Evolutionary conservation across 2,888 invertebrate genomes (phyloP).

Genomic region (Pollenia angustigena): DNA sequence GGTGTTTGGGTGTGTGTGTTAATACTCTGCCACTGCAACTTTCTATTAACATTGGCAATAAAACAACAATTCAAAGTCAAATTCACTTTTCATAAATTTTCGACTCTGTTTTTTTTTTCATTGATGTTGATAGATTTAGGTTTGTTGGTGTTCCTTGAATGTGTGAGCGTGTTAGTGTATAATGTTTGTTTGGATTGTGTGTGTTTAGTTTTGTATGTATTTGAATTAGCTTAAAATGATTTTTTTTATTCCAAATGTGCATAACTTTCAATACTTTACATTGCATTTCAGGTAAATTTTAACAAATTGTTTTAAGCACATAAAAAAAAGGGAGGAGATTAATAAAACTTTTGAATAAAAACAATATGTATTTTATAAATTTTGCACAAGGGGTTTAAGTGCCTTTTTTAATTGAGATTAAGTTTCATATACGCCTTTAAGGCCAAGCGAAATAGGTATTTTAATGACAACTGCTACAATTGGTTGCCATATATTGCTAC

Average conservation of each 20-base stretch:
- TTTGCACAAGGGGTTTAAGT: no score
- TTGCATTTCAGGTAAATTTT: not conserved
- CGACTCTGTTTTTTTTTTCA: conserved; percentile 39
- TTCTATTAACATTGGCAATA: conserved; percentile 44
- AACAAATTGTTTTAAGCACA: not conserved
- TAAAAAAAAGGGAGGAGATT: not conserved
- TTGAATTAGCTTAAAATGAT: not conserved
- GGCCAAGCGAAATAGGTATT: no score
- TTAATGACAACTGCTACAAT: no score
- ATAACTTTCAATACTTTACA: conserved; percentile 21
- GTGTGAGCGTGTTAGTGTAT: not conserved
- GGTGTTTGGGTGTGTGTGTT: not conserved
- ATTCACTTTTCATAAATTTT: conserved; percentile 66
- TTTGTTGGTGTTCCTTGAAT: not conserved
- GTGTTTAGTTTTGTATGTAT: conserved; percentile 12
- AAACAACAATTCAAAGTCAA: conserved; percentile 65
- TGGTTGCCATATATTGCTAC: no score
- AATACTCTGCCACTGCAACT: conserved; percentile 17
- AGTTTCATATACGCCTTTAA: no score
- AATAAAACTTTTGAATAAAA: not conserved
- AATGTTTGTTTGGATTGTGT: not conserved
- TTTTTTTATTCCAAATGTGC: not conserved
- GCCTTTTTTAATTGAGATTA: no score
- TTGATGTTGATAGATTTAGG: conserved; percentile 24
- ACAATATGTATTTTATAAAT: no score